A percentile compares a stretch with the other conserved stretches of the same genome.
Conservation (phyloP, 2,113 vertebrate species). For the Zeus faber region DNA sequence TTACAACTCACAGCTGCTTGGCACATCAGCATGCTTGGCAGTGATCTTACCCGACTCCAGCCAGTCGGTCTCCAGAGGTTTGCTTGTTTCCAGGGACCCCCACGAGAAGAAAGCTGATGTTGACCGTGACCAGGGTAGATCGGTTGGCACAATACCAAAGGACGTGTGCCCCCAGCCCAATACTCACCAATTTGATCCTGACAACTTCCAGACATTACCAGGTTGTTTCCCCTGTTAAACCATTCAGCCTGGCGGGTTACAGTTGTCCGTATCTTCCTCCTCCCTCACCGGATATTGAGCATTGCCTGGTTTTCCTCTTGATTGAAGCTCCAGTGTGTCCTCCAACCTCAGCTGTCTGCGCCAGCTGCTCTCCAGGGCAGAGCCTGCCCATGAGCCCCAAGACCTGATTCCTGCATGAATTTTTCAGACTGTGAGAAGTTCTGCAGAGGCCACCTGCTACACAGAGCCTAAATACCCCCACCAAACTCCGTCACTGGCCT, state of each 20-base stretch:
- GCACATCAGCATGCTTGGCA: background rate
- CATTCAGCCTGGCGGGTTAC: no score
- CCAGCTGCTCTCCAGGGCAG: constrained; percentile 11
- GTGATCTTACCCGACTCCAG: background rate
- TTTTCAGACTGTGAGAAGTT: constrained; percentile 46
- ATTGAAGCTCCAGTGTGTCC: no score
- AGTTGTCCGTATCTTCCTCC: no score
- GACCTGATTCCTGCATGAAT: constrained; percentile 51
- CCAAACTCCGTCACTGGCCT: constrained; percentile 1
- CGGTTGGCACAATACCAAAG: no score
- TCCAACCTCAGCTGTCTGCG: background rate
- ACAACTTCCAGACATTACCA: no score
- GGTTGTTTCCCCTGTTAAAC: no score
- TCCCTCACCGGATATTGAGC: no score
- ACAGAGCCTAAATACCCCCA: constrained; percentile 16
- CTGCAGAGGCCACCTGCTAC: constrained; percentile 23
- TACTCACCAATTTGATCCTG: no score
- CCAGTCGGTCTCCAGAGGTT: background rate
- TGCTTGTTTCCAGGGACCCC: background rate
- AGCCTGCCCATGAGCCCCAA: background rate
- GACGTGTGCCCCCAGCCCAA: no score
- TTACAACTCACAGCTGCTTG: background rate
- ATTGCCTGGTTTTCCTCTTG: no score
- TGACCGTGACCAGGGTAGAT: background rate
- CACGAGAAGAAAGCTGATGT: background rate